Conservation (phyloP, 2,113 vertebrate species). For the Himantopus leucocephalus region DNA sequence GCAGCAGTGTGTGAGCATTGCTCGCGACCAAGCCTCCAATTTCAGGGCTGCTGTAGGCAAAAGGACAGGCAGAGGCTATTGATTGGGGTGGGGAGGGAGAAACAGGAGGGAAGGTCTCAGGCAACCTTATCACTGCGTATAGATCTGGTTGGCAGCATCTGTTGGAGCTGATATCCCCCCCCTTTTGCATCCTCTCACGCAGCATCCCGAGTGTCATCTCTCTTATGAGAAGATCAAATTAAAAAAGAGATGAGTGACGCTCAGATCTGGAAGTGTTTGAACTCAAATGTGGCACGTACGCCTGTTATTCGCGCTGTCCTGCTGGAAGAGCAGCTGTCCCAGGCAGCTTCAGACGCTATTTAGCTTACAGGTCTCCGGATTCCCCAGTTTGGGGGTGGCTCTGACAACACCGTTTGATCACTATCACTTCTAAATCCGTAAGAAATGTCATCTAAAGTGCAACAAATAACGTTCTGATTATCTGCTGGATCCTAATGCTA, state of each 20-base stretch:
- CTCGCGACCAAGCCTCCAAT: neutral
- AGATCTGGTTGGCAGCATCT: neutral
- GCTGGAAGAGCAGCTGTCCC: neutral
- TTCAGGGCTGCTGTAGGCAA: neutral
- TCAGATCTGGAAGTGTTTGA: neutral
- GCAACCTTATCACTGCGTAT: neutral
- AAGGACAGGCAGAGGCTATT: neutral
- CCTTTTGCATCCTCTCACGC: neutral
- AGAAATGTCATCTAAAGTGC: conserved; percentile 51
- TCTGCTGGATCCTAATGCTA: conserved; percentile 48
- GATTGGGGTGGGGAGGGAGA: neutral
- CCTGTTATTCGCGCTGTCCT: neutral
- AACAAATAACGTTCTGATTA: conserved; percentile 65
- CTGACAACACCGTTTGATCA: neutral
- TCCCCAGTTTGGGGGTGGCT: neutral
- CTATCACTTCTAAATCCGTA: conserved; percentile 1
- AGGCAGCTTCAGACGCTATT: neutral
- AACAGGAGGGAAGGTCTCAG: neutral
- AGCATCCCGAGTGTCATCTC: neutral
- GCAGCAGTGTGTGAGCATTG: neutral
- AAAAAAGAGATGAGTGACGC: neutral
- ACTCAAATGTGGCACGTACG: fast-evolving
- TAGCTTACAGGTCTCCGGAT: neutral
- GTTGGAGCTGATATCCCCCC: neutral
- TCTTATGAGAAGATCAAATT: neutral